Evolutionary conservation across 1,140 invertebrate genomes (phyloP).

Genomic region (Coelopa frigida): DNA sequence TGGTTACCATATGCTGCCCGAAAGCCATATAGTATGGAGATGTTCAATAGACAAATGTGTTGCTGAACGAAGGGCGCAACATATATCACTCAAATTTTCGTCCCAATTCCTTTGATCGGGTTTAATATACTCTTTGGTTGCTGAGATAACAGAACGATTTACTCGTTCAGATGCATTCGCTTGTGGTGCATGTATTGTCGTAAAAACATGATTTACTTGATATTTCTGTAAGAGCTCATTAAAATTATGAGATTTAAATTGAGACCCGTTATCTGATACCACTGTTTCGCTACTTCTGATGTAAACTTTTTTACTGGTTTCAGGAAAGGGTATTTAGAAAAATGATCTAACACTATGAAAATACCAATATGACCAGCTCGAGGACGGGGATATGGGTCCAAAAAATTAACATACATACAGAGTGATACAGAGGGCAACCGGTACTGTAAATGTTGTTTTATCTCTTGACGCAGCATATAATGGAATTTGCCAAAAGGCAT

Average conservation of each 20-base stretch:
- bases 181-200: conserved; percentile 4
- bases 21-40: conserved; percentile 7
- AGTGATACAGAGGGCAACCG: too few species aligned
- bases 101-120: conserved; percentile 10
- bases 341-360: conserved; percentile 7
- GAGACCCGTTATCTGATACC: conserved; percentile 6
- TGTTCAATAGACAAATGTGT: not conserved
- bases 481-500: too few species aligned
- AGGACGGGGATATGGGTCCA: conserved; percentile 7
- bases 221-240: not conserved
- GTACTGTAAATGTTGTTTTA: too few species aligned
- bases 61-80: not conserved
- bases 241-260: conserved; percentile 5
- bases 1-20: conserved; percentile 2
- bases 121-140: conserved; percentile 3
- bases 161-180: conserved; percentile 6
- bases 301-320: conserved; percentile 2
- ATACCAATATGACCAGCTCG: conserved; percentile 1
- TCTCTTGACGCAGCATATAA: too few species aligned
- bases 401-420: conserved; percentile 10
- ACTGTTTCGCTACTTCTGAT: not conserved
- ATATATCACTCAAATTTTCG: not conserved
- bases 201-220: conserved; percentile 6
- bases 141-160: conserved; percentile 8
- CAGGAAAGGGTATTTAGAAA: conserved; percentile 1